These are phyloP conservation scores for Xenopus borealis DNA, from an alignment of 2,113 vertebrate species.

Conservation along the genomic window DNA sequence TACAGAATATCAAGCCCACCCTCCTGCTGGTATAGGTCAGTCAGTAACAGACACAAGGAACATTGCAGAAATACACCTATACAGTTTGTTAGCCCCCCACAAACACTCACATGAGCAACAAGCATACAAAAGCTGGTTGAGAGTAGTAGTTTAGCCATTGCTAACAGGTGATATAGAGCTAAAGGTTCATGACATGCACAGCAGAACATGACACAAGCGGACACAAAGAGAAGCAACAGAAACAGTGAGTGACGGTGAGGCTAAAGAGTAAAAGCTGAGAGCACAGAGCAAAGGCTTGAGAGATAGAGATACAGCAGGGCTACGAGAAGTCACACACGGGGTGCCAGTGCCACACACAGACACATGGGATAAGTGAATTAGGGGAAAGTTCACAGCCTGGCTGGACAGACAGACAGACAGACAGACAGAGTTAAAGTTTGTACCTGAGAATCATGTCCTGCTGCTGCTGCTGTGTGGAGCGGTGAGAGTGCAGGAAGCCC, in stretches of 20 bases:
- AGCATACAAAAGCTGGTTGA: too few species aligned
- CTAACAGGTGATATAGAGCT: too few species aligned
- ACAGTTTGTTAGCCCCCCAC: too few species aligned
- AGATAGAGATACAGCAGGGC: background rate
- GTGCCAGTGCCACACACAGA: background rate
- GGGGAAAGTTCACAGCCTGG: too few species aligned
- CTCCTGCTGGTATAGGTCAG: too few species aligned
- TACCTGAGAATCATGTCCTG: slow-evolving; percentile 35
- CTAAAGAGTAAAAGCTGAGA: background rate
- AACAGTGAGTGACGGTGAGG: background rate
- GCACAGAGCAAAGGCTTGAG: background rate
- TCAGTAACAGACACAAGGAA: too few species aligned
- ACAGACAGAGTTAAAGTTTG: background rate
- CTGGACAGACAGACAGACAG: background rate
- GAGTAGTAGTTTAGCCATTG: too few species aligned
- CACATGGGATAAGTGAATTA: background rate
- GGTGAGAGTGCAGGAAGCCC: slow-evolving; percentile 17
- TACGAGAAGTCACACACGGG: background rate
- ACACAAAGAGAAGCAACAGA: background rate
- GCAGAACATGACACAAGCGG: too few species aligned
- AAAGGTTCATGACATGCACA: too few species aligned
- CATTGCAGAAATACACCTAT: too few species aligned
- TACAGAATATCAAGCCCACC: too few species aligned
- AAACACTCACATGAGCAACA: too few species aligned
- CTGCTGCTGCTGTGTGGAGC: background rate